These are phyloP conservation scores for Tinamus major DNA, from an alignment of 2,797 vertebrate genomes.

Conservation along the genomic window DNA sequence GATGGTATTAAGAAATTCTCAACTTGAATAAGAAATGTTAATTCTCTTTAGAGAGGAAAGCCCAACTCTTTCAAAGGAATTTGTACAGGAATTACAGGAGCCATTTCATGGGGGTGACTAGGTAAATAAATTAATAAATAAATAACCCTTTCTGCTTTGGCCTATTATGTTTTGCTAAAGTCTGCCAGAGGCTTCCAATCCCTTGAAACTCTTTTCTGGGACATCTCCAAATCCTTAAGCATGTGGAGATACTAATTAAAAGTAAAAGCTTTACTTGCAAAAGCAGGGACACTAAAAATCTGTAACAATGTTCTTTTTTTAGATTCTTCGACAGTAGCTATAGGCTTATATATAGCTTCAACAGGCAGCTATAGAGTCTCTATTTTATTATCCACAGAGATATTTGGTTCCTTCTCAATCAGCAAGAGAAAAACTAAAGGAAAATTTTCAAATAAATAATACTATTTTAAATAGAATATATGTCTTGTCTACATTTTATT, in stretches of 20 bases:
- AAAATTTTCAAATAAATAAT: not conserved
- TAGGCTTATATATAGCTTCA: no score
- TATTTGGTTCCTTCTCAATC: not conserved
- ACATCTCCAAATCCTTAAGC: conserved; percentile 13
- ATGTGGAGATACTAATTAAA: conserved; percentile 9
- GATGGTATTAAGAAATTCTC: not conserved
- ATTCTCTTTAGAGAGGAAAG: no score
- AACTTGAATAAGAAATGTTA: not conserved
- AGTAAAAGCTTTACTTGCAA: conserved; percentile 29
- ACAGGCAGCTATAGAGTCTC: not conserved
- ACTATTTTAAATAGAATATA: not conserved
- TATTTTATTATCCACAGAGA: not conserved
- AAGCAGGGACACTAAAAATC: not conserved
- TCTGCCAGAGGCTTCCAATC: conserved; percentile 34
- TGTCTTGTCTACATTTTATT: not conserved
- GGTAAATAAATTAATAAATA: not conserved
- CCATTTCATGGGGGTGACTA: not conserved
- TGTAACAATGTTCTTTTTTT: not conserved
- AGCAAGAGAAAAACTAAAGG: not conserved
- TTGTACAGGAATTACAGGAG: not conserved
- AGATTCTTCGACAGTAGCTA: not conserved
- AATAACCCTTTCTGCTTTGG: not conserved
- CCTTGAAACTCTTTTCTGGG: conserved; percentile 52
- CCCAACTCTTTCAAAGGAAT: not conserved
- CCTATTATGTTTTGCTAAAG: conserved; percentile 12